Base-by-base conservation (phyloP, 2,113 vertebrate species). In the Promerops cafer region DNA sequence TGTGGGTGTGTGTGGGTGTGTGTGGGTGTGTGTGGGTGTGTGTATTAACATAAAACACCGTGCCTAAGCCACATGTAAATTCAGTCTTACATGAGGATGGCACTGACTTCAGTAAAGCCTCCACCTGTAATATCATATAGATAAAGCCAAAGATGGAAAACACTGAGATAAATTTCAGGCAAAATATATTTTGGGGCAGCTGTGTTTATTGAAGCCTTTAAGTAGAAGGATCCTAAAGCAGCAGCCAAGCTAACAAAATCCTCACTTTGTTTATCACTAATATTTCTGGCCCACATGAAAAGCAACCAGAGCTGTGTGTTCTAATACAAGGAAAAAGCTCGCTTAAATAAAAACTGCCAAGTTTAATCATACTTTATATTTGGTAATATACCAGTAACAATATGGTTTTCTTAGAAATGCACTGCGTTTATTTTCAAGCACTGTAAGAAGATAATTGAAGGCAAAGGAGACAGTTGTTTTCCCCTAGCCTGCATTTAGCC, bases 381-480 rank as follows among this genome's bases (percentile, higher is more conserved):
- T 1, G 3, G 76, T 69, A 91, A 69, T 70, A 59, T 50, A 66
- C 42, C 70, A 81, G 52, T 88, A 96, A 57, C 45, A 94, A 45
- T 47, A 83, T 0, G 5, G n/a, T 80, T 90, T 91, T 86, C 82
- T 80, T 83, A 74, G 78, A 68, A 88, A 88, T 19, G 27, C 22
- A 23, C 28, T 72, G 49, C 0, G 0, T 56, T 93, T 94, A 90
- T 96, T 95, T 96, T 94, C 93, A 96, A 93, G 94, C 82, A 96
- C 44, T 1, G 1, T 86, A 86, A 92, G 66, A 86, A 88, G 87
- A 83, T 86, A 95, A 97, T 81, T 93, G 79, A 63, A 94, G 83
- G 93, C 83, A 89, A 94, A 94, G 53, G n/a, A 83, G 69, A 87
- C 65, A 84, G 60, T 57, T 87, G 80, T 91, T 81, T 94, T 82